Conservation (phyloP, 2,113 vertebrate species). For the Pygoscelis antarcticus region DNA sequence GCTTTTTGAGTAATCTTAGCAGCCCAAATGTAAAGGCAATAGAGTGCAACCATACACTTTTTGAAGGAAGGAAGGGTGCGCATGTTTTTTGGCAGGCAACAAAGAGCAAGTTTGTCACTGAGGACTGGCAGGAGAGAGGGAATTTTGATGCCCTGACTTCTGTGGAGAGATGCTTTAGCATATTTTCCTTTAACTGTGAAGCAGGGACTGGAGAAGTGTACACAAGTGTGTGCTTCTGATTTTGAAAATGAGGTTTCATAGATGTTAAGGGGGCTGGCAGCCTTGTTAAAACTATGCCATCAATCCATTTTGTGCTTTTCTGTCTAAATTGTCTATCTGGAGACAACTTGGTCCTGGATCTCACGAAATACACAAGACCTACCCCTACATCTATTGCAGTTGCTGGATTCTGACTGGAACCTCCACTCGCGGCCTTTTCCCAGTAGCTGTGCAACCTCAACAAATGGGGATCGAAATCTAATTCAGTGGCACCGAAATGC, state of each 20-base stretch:
- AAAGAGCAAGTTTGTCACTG: neutral
- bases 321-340: neutral
- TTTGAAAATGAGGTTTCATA: neutral
- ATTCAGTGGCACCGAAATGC: neutral
- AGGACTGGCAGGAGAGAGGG: neutral
- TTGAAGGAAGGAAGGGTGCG: neutral
- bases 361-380: neutral
- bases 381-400: neutral
- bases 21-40: neutral
- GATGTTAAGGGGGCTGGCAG: neutral
- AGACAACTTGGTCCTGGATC: neutral
- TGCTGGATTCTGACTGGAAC: neutral
- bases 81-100: neutral
- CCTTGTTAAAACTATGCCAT: neutral
- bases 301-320: neutral
- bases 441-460: neutral
- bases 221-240: neutral
- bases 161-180: neutral
- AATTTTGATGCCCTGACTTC: neutral
- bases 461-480: neutral
- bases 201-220: neutral
- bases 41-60: neutral
- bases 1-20: neutral
- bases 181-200: neutral
- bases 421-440: fast-evolving